Base-by-base conservation (phyloP, 1,140 invertebrate species). In the Drosophila funebris region DNA sequence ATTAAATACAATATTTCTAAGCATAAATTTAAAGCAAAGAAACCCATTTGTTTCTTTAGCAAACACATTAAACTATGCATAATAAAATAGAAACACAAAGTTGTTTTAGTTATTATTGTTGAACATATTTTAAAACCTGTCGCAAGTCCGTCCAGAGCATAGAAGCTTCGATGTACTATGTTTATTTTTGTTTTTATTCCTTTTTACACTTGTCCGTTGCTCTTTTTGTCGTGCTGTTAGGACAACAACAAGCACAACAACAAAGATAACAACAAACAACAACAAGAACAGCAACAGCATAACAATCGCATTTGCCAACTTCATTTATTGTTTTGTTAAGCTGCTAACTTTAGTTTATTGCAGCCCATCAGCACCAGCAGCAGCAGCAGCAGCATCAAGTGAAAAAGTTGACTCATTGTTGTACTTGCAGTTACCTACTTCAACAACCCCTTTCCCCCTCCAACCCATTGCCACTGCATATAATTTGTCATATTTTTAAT, bases 251-350 rank as follows among this genome's bases (percentile, higher is more conserved):
- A 6, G 27, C 0, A 22, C 14, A 43, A 14, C 29, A 16, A 44
- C 24, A 27, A 27, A 4, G 5, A 27, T 37, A 53, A 9, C 37
- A 53, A 16, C 57, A 50, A 11, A 8, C 41, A 6, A 36, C 36
- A 63, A 52, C 43, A 22, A 37, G 20, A 27, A 41, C 41, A 36
- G 9, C 57, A 58, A 20, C 44, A 70, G 77, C 82, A 85, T 50
- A 81, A 87, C 81, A 85, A 85, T 87, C 81, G 81, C 81, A 87
- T 85, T 85, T 85, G 74, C 82, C 77, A 85, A 85, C 82, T 85
- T 85, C 82, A 85, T 85, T 85, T 85, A 85, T 85, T 85, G 82
- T 85, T 87, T 85, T 85, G 82, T 85, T 85, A 85, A 85, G 82
- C 82, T 85, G 82, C 82, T 85, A 85, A 85, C 82, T 85, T 85